A percentile compares a stretch with the other conserved stretches of the same genome.
Evolutionary conservation across 2,113 vertebrate species (phyloP).

Genomic region (Tamias sibiricus): DNA sequence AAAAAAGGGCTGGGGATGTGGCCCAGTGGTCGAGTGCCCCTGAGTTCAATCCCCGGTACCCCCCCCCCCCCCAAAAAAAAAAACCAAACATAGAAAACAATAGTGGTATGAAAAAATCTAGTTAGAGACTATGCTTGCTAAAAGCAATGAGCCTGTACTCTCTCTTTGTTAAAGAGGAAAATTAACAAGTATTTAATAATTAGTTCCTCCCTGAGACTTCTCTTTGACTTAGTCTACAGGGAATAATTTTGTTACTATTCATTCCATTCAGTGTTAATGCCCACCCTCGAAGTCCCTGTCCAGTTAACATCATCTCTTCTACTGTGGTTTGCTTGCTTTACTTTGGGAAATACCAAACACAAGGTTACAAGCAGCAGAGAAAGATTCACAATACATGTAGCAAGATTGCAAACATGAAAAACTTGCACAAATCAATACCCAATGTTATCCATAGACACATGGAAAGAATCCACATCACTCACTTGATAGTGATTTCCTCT

Average conservation of each 20-base stretch:
- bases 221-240: conserved; percentile 15
- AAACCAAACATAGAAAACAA: not conserved
- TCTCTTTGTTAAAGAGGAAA: not conserved
- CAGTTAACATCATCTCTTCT: not conserved
- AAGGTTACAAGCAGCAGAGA: not conserved
- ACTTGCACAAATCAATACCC: not conserved
- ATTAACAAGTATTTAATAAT: not conserved
- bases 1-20: too few species aligned
- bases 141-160: not conserved
- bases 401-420: conserved; percentile 17
- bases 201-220: not conserved
- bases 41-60: too few species aligned
- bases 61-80: too few species aligned
- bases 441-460: not conserved
- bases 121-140: not conserved
- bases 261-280: not conserved
- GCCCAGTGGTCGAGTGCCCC: too few species aligned
- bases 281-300: not conserved
- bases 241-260: not conserved
- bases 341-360: not conserved
- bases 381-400: not conserved
- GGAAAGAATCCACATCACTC: not conserved
- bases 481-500: not conserved
- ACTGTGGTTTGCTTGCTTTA: not conserved
- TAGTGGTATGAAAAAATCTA: not conserved